Evolutionary conservation across 2,797 vertebrate species (phyloP).

Genomic region (Nannoperca obscura): DNA sequence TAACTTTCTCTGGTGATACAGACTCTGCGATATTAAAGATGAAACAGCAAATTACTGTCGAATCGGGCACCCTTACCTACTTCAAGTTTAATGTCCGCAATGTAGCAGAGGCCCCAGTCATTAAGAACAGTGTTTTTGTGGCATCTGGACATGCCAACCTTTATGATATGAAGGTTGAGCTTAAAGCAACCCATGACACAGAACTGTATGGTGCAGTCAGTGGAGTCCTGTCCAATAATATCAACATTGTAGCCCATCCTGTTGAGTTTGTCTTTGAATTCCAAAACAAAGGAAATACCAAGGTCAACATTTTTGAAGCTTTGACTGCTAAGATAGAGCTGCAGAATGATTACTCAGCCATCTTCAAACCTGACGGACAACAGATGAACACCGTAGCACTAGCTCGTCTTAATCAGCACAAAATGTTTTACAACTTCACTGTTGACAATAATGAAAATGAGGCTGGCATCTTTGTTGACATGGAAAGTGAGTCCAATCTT

Average conservation of each 20-base stretch:
- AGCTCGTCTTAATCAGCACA: slow-evolving; percentile 91
- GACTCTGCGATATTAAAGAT: slow-evolving; percentile 86
- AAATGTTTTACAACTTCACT: slow-evolving; percentile 88
- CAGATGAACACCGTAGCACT: slow-evolving; percentile 84
- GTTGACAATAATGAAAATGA: slow-evolving; percentile 85
- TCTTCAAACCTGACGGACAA: slow-evolving; percentile 85
- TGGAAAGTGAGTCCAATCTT: slow-evolving; percentile 91
- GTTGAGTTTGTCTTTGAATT: slow-evolving; percentile 84
- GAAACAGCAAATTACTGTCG: slow-evolving; percentile 85
- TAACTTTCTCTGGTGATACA: slow-evolving; percentile 84
- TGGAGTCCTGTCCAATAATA: slow-evolving; percentile 87
- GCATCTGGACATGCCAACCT: slow-evolving; percentile 83
- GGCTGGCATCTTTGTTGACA: slow-evolving; percentile 79
- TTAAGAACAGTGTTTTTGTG: slow-evolving; percentile 88
- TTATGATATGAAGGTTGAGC: slow-evolving; percentile 83
- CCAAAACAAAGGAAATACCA: slow-evolving; percentile 90
- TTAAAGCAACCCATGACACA: slow-evolving; percentile 87
- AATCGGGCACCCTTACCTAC: slow-evolving; percentile 78
- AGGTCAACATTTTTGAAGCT: slow-evolving; percentile 84
- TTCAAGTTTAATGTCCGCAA: slow-evolving; percentile 85
- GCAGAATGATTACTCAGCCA: slow-evolving; percentile 89
- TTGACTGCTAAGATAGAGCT: slow-evolving; percentile 90
- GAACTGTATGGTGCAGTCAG: slow-evolving; percentile 84
- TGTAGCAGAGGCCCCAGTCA: slow-evolving; percentile 84
- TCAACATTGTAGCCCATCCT: slow-evolving; percentile 82